Conservation (phyloP, 2,888 invertebrate genomes). For the Acrocyrtus sp. region DNA sequence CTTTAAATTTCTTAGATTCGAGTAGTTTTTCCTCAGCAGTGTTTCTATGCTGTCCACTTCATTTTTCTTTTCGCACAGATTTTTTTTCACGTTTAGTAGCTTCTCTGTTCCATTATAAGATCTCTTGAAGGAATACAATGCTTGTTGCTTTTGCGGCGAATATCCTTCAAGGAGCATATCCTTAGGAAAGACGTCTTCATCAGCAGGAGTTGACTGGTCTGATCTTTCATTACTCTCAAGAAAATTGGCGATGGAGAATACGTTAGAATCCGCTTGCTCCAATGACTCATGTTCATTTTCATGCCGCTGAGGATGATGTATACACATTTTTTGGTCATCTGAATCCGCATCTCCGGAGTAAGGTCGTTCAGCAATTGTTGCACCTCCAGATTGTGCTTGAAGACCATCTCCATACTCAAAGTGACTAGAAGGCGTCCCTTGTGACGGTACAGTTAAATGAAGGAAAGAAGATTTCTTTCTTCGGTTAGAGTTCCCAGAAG, state of each 20-base stretch:
- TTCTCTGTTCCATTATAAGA: conserved; percentile 44
- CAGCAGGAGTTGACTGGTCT: neutral
- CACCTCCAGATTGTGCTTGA: too few species aligned
- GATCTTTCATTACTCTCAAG: too few species aligned
- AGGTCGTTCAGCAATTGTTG: too few species aligned
- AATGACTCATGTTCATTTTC: neutral
- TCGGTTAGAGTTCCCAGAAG: neutral
- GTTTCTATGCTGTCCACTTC: conserved; percentile 51
- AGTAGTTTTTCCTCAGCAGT: conserved; percentile 29
- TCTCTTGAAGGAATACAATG: conserved; percentile 52
- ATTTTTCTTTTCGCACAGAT: conserved; percentile 38
- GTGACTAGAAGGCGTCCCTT: neutral
- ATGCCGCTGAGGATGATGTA: neutral
- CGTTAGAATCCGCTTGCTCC: neutral
- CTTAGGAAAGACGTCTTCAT: conserved; percentile 7
- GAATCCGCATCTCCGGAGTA: too few species aligned
- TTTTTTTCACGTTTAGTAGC: conserved; percentile 34
- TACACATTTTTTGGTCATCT: neutral
- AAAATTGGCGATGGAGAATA: neutral
- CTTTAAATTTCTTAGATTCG: conserved; percentile 29
- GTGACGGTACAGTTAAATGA: neutral
- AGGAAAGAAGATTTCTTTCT: neutral
- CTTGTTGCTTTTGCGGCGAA: conserved; percentile 45
- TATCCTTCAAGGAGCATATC: conserved; percentile 34
- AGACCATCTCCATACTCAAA: too few species aligned